A percentile compares a stretch with the other conserved stretches of the same genome.
phyloP scores from a whole-genome alignment of 1,140 invertebrate species.

The Nomia melanderi region DNA sequence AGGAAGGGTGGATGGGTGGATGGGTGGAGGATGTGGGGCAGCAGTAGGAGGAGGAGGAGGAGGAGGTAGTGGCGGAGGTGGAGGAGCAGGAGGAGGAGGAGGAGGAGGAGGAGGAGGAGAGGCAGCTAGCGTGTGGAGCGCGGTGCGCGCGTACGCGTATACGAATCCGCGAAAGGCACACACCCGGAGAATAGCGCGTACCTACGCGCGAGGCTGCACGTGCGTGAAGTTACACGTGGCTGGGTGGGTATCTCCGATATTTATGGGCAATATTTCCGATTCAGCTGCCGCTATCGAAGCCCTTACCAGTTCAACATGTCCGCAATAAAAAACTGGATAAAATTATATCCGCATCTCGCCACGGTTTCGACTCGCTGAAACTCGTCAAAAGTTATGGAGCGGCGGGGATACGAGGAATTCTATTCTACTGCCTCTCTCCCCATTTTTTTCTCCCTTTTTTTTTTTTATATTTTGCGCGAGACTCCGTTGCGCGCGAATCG shows the following conservation, averaged over 20 bases:
- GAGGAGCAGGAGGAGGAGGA: not conserved
- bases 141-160: constrained; percentile 18
- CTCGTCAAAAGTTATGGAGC: constrained; percentile 77
- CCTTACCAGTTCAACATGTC: constrained; percentile 80
- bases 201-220: constrained; percentile 52
- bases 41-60: not conserved
- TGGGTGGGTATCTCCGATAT: constrained; percentile 78
- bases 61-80: constrained; percentile 1
- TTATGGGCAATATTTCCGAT: constrained; percentile 81
- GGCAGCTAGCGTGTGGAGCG: constrained; percentile 26
- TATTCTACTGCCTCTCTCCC: constrained; percentile 51
- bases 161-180: constrained; percentile 18
- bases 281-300: constrained; percentile 79
- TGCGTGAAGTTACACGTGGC: constrained; percentile 65
- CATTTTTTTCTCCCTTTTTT: constrained; percentile 41
- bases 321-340: constrained; percentile 81
- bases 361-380: constrained; percentile 74
- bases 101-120: constrained; percentile 15
- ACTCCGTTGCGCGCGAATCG: constrained; percentile 55
- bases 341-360: constrained; percentile 80
- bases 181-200: not conserved
- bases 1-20: not conserved
- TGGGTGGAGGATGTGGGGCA: constrained; percentile 11
- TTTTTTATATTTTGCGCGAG: constrained; percentile 62
- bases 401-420: constrained; percentile 65